Conservation (phyloP, 1,140 invertebrate genomes). For the Hermatobates lingyangjiaoensis region DNA sequence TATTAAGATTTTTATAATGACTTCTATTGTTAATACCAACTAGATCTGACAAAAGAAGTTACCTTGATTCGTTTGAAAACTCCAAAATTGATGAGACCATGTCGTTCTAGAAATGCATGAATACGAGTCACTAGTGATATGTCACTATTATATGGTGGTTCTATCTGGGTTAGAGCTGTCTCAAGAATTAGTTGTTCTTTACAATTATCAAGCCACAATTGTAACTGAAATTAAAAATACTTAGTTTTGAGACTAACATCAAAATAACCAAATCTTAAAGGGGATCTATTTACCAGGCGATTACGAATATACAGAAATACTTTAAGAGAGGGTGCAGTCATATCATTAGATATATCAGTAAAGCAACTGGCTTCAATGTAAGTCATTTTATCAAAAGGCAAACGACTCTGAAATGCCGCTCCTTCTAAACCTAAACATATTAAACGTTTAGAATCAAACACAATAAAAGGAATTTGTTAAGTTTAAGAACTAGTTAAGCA, state of each 20-base stretch:
- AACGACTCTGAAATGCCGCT: conserved; percentile 77
- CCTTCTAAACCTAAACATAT: conserved; percentile 51
- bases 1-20: background rate
- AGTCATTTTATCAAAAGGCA: conserved; percentile 89
- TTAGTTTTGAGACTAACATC: background rate
- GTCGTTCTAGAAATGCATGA: conserved; percentile 82
- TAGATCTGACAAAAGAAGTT: conserved; percentile 14
- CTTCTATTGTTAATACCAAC: background rate
- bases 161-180: conserved; percentile 58
- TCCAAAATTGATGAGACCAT: conserved; percentile 97
- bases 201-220: conserved; percentile 92
- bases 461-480: background rate
- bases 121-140: conserved; percentile 59
- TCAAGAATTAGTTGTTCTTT: conserved; percentile 78
- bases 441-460: background rate
- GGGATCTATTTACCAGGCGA: conserved; percentile 49
- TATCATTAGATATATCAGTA: conserved; percentile 62
- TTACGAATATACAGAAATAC: conserved; percentile 87
- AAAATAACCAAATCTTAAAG: no score
- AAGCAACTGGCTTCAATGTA: conserved; percentile 85
- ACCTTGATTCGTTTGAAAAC: conserved; percentile 74
- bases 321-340: conserved; percentile 63
- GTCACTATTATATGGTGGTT: conserved; percentile 85
- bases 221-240: conserved; percentile 40
- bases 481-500: conserved; percentile 21